Evolutionary conservation across 2,113 vertebrate genomes (phyloP), one percentile per base, ranked within the genome.

Genomic region (Oryctolagus cuniculus): DNA sequence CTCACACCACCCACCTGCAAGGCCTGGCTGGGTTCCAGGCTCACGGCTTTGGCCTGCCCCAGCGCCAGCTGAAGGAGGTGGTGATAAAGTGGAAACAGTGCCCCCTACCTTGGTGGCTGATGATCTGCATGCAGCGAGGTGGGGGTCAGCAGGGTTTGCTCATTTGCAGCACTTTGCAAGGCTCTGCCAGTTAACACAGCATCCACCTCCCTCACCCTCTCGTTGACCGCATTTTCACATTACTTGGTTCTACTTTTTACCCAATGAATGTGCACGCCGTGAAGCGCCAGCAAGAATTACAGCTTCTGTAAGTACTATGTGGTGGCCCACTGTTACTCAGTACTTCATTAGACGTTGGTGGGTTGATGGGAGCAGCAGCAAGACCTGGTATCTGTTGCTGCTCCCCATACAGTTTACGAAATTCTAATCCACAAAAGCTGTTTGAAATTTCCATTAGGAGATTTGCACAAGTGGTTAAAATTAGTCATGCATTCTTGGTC

Each of bases 401-500:
- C 89, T 95, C 79, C 27, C 25, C 44, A 10, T 92, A 64, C 70
- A 61, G 61, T 90, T 95, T 93, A 90, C 21, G 49, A 78, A 96
- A 73, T 72, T 89, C 63, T 58, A 96, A 94, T 97, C 95, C 95
- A 95, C 94, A 95, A 58, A 97, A 81, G 97, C 97, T 95, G 70
- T 97, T 97, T 87, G 93, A 96, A 95, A 96, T 98, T 98, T 98
- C 97, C 98, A 85, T 97, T 96, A 96, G 94, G 89, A 97, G 92
- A 74, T 98, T 96, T 84, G 84, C 95, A 97, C 97, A 97, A 95
- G 96, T 97, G 97, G 96, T 95, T 98, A 96, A 97, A 98, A 97
- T 98, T 98, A 98, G 97, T 97, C 66, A 98, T 97, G 98, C 97
- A 96, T 97, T 98, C 98, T 98, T 97, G 97, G 96, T 93, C 89